Base-by-base conservation (phyloP, 2,888 invertebrate species). In the Heteromurus nitidus region DNA sequence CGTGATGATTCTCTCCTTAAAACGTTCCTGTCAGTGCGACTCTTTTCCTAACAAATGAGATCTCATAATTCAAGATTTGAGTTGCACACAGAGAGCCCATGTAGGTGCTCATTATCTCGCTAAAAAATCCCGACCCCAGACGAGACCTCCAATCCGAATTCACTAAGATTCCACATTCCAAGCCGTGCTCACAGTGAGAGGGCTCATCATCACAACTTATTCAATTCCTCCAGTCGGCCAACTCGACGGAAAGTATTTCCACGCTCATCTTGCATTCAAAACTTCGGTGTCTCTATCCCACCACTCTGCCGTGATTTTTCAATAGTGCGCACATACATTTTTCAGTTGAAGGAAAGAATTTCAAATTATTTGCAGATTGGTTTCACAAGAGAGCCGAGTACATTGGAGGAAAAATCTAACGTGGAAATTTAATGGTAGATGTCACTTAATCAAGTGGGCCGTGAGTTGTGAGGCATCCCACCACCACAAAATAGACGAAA, bases 1-100 rank as follows among this genome's bases (percentile, higher is more conserved):
- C 53, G 42, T 79, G 70, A 70, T 64, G 77, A 70, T 70, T 64
- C 64, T 74, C 53, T 75, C 69, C 55, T 79, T 79, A 65, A 73
- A 79, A 65, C 65, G 72, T 76, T 75, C 74, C 74, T 79, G 82
- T 82, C 84, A 79, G 68, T 60, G 47, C 68, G 75, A 80, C 79
- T 79, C 79, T 82, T 79, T 80, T 70, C 75, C 69, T 79, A 84
- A 84, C 84, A 84, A 84, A 84, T 84, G 84, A 84, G 79, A 70
- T 58, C 76, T 74, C 81, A 84, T 84, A 84, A 84, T 36, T 82
- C 82, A 80, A 76, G 79, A 70, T 79, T 79, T 79, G 77, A 77
- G 77, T 70, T 77, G 77, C 77, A 77, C 77, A 79, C 70, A 83
- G 83, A 72, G 76, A 75, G 44, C 67, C 68, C 77, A 72, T 58